These are phyloP conservation scores for Priocnemis perturbator DNA, from an alignment of 2,888 invertebrate species.

Conservation along the genomic window DNA sequence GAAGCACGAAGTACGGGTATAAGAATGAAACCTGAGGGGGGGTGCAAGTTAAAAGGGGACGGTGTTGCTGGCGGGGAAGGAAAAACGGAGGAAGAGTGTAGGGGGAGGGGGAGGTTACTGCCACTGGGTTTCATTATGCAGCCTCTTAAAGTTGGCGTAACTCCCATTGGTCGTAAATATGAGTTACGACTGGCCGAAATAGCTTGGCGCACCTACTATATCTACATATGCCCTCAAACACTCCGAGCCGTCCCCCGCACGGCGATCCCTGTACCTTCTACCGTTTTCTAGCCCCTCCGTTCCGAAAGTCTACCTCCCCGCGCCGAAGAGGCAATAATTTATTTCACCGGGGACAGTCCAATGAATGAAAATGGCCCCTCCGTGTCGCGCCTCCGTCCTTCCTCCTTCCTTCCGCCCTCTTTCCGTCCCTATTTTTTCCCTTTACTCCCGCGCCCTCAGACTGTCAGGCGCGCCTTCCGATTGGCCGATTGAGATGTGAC, in stretches of 20 bases:
- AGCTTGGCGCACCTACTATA: conserved; percentile 57
- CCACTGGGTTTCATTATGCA: conserved; percentile 69
- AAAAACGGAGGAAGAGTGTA: conserved; percentile 19
- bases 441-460: background rate
- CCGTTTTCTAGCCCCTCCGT: background rate
- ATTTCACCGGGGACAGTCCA: conserved; percentile 53
- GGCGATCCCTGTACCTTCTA: conserved; percentile 29
- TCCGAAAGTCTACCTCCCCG: background rate
- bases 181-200: conserved; percentile 68
- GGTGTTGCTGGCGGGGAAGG: too few species aligned
- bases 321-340: conserved; percentile 48
- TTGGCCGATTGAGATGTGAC: too few species aligned
- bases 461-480: background rate
- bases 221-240: conserved; percentile 44
- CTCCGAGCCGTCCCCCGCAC: conserved; percentile 13
- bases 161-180: conserved; percentile 71
- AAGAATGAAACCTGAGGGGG: conserved; percentile 21
- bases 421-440: background rate
- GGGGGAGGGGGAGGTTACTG: conserved; percentile 44
- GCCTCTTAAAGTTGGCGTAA: conserved; percentile 71
- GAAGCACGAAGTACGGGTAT: conserved; percentile 32
- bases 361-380: conserved; percentile 55
- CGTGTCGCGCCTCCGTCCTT: conserved; percentile 16
- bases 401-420: background rate
- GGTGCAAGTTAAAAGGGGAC: conserved; percentile 17